Base-by-base conservation (phyloP, 2,797 vertebrate genomes). In the Sparidentex hasta region DNA sequence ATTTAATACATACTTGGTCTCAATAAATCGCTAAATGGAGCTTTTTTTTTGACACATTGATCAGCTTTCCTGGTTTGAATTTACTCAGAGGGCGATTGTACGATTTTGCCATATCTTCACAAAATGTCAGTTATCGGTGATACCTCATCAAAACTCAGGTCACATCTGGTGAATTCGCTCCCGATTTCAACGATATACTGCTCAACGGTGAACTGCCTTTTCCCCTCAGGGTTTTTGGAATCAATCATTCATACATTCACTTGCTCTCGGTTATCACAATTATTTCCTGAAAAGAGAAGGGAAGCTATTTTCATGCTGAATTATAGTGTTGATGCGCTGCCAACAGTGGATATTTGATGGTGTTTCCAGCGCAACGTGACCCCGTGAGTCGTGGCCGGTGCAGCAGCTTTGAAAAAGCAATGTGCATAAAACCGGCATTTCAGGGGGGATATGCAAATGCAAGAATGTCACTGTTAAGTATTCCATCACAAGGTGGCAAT, bases 401-500 rank as follows among this genome's bases (percentile, higher is more conserved):
- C 68, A 71, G 71, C 68, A 21, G 67, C 62, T 81, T 74, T 87
- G 20, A 77, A 84, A 33, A 79, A 62, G 66, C 59, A 74, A 33
- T 56, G 57, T 44, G 67, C 67, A 58, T 16, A 74, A 65, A 3
- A 12, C 25, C 76, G 18, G 23, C 38, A 29, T 65, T 82, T 79
- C 50, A 64, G 44, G n/a, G 44, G n/a, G 13, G 58, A 64, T 52
- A 71, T 80, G 57, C 43, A 85, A 76, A 71, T 71, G 25, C 51
- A 59, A 51, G 17, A 72, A 56, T 69, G 63, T 47, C 55, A 44
- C n/a, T n/a, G 27, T 54, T 54, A 51, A 44, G 61, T 51, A 54
- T 74, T 86, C 63, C 33, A 61, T 88, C 84, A 78, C 69, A 80
- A 78, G 61, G 62, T 81, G 77, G 71, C 69, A 83, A 88, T 78